Evolutionary conservation across 2,797 vertebrate species (phyloP).

Genomic region (Argya squamiceps): DNA sequence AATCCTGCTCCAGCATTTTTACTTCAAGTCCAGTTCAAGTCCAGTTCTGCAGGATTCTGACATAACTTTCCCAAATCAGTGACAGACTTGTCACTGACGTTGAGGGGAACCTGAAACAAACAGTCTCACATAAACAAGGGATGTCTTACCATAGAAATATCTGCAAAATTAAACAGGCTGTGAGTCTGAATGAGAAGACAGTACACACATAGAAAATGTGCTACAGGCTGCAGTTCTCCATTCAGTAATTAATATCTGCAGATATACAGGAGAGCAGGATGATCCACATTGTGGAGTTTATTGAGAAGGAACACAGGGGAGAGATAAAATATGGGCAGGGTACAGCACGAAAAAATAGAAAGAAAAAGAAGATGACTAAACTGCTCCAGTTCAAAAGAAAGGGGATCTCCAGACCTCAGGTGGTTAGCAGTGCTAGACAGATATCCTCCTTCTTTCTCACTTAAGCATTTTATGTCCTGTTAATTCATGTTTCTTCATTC

Average conservation of each 20-base stretch:
- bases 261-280: not conserved
- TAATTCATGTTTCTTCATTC: constrained; percentile 42
- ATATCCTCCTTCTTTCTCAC: not conserved
- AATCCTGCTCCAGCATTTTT: not conserved
- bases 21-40: not conserved
- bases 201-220: not conserved
- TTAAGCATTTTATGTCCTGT: not conserved
- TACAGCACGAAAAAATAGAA: not conserved
- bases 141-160: not conserved
- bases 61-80: not conserved
- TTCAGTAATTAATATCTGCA: not conserved
- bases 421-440: not conserved
- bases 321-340: not conserved
- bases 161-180: not conserved
- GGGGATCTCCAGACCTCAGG: not conserved
- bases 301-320: not conserved
- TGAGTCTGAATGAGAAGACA: not conserved
- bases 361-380: not conserved
- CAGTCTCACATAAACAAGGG: not conserved
- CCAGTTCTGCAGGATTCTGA: not conserved
- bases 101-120: not conserved
- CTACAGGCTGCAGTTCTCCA: not conserved
- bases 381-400: not conserved
- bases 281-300: not conserved
- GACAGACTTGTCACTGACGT: not conserved